Conservation (phyloP, 1,140 invertebrate genomes). For the Drosophila tristis region DNA sequence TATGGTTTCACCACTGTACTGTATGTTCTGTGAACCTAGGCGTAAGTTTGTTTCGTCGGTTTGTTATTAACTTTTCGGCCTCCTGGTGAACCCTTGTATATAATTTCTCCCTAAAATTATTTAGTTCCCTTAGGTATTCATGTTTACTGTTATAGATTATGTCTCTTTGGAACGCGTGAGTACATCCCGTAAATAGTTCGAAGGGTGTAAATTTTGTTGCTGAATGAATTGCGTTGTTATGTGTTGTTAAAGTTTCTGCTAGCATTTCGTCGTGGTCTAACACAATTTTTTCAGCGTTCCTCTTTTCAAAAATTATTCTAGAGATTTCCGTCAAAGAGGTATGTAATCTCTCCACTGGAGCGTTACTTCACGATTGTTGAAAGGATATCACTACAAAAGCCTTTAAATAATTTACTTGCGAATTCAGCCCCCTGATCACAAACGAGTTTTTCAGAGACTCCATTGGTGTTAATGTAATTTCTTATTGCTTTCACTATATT, state of each 20-base stretch:
- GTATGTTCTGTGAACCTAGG: no score
- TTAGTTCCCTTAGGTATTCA: no score
- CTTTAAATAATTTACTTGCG: background rate
- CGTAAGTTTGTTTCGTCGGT: no score
- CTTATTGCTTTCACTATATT: constrained; percentile 43
- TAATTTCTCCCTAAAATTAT: no score
- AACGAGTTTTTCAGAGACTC: background rate
- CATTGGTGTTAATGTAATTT: background rate
- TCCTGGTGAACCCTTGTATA: no score
- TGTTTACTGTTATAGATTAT: no score
- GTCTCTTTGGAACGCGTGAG: no score
- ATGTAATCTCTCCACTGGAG: constrained; percentile 6
- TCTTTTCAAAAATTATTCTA: background rate
- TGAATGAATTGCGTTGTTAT: constrained; percentile 37
- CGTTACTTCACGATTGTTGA: background rate
- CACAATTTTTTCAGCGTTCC: background rate
- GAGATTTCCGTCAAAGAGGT: constrained; percentile 11
- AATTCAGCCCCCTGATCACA: background rate
- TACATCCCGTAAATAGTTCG: no score
- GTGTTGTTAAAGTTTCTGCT: constrained; percentile 31
- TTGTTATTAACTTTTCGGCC: no score
- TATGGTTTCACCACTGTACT: no score
- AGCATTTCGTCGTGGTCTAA: constrained; percentile 29
- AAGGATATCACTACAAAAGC: background rate
- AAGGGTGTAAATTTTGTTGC: constrained; percentile 12